Conservation (phyloP, 2,113 vertebrate genomes). For the Oryctolagus cuniculus region mOryCun1.1 NC_091440.1:63064501-63065000, state of each 20-base stretch:
- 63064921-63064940: neutral
- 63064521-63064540: neutral
- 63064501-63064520: conserved; percentile 6
- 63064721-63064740: neutral
- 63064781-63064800: neutral
- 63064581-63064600: neutral
- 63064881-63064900: neutral
- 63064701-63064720: conserved; percentile 25
- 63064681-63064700: neutral
- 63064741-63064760: neutral
- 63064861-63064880: neutral
- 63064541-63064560: neutral
- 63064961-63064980: conserved; percentile 1
- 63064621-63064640: neutral
- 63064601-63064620: neutral
- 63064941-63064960: neutral
- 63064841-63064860: no score
- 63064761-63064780: neutral
- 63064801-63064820: neutral
- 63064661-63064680: neutral
- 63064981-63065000: neutral
- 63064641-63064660: neutral
- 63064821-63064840: neutral
- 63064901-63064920: neutral
- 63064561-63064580: neutral